Evolutionary conservation across 2,888 invertebrate genomes (phyloP).

Genomic region (Dugesia japonica): DNA sequence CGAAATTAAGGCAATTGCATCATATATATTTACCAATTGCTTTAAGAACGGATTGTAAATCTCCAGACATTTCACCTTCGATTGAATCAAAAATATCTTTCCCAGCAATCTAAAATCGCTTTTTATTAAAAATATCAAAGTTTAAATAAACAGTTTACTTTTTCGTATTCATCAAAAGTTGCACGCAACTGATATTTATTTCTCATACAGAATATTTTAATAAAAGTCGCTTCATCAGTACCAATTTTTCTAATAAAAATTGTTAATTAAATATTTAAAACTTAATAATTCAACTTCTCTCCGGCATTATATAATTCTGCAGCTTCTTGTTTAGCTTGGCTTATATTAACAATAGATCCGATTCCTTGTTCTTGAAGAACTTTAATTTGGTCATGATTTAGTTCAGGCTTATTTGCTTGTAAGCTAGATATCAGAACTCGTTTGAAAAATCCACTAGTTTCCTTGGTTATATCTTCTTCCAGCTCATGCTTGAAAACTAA

Average conservation of each 20-base stretch:
- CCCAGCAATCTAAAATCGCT: constrained; percentile 38
- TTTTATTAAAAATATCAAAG: background rate
- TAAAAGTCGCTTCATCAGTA: constrained; percentile 51
- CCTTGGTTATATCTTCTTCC: constrained; percentile 40
- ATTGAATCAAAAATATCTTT: constrained; percentile 40
- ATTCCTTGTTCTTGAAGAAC: constrained; percentile 38
- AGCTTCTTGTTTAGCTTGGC: constrained; percentile 40
- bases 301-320: constrained; percentile 50
- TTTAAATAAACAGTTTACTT: constrained; percentile 36
- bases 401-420: constrained; percentile 40
- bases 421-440: constrained; percentile 40
- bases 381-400: constrained; percentile 39
- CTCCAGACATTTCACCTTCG: constrained; percentile 40
- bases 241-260: constrained; percentile 39
- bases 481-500: constrained; percentile 49
- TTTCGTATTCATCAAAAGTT: constrained; percentile 42
- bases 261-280: background rate
- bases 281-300: no score
- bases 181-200: constrained; percentile 41
- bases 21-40: constrained; percentile 39
- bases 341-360: constrained; percentile 39
- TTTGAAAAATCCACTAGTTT: constrained; percentile 43
- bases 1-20: no score
- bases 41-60: constrained; percentile 40
- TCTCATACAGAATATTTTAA: constrained; percentile 58